phyloP scores from a whole-genome alignment of 2,113 vertebrate species.

The Pristiophorus japonicus region DNA sequence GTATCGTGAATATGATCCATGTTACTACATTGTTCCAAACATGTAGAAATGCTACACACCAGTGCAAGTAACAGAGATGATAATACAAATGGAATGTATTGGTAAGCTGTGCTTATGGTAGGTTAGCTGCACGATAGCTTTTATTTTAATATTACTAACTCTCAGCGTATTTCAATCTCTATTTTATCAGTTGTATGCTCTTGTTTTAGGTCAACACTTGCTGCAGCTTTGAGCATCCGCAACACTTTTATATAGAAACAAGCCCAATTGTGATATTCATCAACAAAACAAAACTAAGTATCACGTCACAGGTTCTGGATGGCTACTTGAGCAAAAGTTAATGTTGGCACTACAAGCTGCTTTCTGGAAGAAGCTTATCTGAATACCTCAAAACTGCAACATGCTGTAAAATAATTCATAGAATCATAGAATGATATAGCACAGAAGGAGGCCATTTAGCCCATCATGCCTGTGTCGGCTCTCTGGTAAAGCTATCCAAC shows the following conservation, averaged over 20 bases:
- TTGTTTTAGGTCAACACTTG: background rate
- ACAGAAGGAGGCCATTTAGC: background rate
- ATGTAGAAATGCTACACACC: background rate
- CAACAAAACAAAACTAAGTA: background rate
- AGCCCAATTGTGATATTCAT: background rate
- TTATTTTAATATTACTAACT: background rate
- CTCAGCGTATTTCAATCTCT: background rate
- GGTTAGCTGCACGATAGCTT: constrained; percentile 16
- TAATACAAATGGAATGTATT: constrained; percentile 29
- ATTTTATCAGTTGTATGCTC: background rate
- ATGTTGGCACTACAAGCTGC: too few relatives aligned
- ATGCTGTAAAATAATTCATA: background rate
- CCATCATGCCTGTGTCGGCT: background rate
- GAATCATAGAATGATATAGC: too few relatives aligned
- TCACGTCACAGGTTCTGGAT: background rate
- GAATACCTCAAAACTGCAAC: background rate
- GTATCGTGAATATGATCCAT: background rate
- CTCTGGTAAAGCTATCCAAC: background rate
- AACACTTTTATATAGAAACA: background rate
- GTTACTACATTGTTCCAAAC: too few relatives aligned
- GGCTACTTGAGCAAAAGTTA: background rate
- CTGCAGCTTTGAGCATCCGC: background rate
- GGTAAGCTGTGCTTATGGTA: constrained; percentile 24
- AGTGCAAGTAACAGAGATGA: background rate
- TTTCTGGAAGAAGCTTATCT: background rate